These are phyloP conservation scores for Pardosa pseudoannulata DNA, from an alignment of 2,888 invertebrate genomes.

Conservation along the genomic window DNA sequence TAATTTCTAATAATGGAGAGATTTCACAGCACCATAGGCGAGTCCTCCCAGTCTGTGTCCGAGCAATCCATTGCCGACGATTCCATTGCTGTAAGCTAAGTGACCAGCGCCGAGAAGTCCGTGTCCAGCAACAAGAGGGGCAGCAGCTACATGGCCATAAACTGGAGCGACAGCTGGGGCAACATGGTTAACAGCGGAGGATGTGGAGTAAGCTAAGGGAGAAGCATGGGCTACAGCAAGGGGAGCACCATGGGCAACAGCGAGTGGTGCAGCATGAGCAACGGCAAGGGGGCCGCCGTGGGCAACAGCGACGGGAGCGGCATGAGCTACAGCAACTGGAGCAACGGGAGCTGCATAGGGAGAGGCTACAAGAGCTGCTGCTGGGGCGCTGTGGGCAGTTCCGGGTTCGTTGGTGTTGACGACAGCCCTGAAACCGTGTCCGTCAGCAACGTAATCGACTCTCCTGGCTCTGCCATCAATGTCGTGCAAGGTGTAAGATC, in stretches of 20 bases:
- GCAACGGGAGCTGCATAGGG: neutral
- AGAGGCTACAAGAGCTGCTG: neutral
- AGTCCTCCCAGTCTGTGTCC: neutral
- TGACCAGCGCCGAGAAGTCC: neutral
- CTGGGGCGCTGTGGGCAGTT: neutral
- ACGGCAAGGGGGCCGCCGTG: neutral
- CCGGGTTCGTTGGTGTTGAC: constrained; percentile 11
- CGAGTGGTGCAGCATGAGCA: neutral
- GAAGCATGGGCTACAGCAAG: neutral
- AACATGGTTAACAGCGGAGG: constrained; percentile 46
- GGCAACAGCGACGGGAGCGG: neutral
- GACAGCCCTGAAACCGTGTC: neutral
- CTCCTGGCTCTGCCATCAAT: neutral
- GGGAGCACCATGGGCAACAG: neutral
- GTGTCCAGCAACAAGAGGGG: neutral
- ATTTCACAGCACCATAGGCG: neutral
- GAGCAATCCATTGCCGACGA: neutral
- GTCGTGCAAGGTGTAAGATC: neutral
- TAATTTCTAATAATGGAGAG: neutral
- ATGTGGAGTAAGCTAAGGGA: constrained; percentile 49
- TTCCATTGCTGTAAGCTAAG: neutral
- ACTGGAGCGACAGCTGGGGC: constrained; percentile 35
- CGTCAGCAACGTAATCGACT: neutral
- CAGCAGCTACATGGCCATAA: constrained; percentile 10
- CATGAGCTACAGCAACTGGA: neutral